Conservation (phyloP, 2,888 invertebrate species). For the Ochlodes sylvanus region DNA sequence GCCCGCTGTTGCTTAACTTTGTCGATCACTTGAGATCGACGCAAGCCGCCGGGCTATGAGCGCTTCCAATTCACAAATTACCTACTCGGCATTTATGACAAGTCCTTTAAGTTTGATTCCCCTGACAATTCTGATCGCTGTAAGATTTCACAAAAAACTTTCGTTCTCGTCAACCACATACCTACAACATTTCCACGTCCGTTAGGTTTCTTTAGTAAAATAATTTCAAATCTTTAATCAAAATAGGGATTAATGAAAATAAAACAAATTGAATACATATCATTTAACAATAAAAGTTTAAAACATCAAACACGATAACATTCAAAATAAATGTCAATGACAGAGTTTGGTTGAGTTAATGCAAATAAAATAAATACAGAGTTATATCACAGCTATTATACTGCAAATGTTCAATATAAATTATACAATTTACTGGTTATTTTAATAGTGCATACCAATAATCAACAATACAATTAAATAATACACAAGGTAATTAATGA, state of each 20-base stretch:
- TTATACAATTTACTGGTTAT: conserved; percentile 2
- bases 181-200: too few species aligned
- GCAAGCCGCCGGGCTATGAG: too few species aligned
- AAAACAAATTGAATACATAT: conserved; percentile 19
- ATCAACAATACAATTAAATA: conserved; percentile 31
- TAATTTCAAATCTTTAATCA: not conserved
- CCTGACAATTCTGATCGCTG: not conserved
- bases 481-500: not conserved
- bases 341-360: not conserved
- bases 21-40: too few species aligned
- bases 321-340: not conserved
- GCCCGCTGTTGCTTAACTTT: too few species aligned
- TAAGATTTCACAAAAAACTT: not conserved
- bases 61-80: too few species aligned
- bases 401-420: conserved; percentile 51
- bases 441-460: conserved; percentile 15
- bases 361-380: conserved; percentile 34
- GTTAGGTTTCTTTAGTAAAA: too few species aligned
- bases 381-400: conserved; percentile 76
- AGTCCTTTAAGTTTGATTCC: not conserved
- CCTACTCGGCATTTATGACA: conserved; percentile 2
- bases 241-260: conserved; percentile 4
- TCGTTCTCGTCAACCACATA: not conserved
- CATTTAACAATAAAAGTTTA: conserved; percentile 13
- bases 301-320: conserved; percentile 6